Evolutionary conservation across 2,797 vertebrate genomes (phyloP).

Genomic region (Dryobates pubescens): DNA sequence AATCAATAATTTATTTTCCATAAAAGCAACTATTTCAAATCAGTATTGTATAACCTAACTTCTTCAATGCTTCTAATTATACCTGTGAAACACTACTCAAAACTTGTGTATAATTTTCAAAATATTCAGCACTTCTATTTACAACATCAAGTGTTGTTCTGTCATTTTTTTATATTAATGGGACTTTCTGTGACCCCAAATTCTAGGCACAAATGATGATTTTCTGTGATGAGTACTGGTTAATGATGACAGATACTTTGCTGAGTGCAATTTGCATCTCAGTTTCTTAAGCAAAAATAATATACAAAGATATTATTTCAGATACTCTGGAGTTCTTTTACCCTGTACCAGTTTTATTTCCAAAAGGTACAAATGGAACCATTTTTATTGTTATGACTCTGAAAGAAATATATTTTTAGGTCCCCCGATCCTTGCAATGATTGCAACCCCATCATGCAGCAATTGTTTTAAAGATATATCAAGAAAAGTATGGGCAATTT

Average conservation of each 20-base stretch:
- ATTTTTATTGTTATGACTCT: constrained; percentile 62
- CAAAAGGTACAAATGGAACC: constrained; percentile 46
- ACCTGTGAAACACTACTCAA: neutral
- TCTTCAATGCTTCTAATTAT: constrained; percentile 1
- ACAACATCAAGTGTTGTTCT: constrained; percentile 36
- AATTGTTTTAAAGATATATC: constrained; percentile 68
- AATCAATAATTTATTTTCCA: constrained; percentile 1
- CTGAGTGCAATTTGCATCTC: constrained; percentile 49
- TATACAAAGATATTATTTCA: constrained; percentile 38
- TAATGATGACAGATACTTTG: constrained; percentile 54
- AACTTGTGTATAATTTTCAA: constrained; percentile 11
- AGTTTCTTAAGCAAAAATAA: constrained; percentile 71
- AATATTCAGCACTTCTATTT: constrained; percentile 33
- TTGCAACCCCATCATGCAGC: constrained; percentile 50
- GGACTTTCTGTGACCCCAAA: constrained; percentile 39
- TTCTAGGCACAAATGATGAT: constrained; percentile 55
- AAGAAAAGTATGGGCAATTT: constrained; percentile 61
- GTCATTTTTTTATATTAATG: constrained; percentile 15
- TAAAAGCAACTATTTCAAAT: constrained; percentile 30
- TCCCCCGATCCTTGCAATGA: constrained; percentile 41
- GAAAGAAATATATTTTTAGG: constrained; percentile 61
- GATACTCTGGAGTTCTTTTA: constrained; percentile 21
- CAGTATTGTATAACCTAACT: neutral
- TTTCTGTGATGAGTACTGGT: constrained; percentile 42
- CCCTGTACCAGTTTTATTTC: constrained; percentile 66